Evolutionary conservation across 2,797 vertebrate genomes (phyloP).

Genomic region (Cyclura pinguis): DNA sequence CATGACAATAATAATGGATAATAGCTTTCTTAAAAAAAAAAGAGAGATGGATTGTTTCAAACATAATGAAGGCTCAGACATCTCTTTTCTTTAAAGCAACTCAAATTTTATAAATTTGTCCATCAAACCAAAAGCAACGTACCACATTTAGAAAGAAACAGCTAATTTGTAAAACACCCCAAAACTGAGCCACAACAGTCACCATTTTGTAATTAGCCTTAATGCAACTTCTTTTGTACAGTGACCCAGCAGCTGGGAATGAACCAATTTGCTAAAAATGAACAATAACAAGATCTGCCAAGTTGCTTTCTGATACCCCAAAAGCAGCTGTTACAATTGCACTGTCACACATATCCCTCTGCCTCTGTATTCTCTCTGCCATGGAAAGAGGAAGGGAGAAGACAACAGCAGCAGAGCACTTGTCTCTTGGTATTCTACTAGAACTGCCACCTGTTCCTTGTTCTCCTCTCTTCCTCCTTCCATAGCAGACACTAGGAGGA

Average conservation of each 20-base stretch:
- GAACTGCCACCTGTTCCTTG: no score
- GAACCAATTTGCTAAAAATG: accelerated
- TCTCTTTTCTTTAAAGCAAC: slow-evolving; percentile 58
- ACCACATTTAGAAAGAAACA: slow-evolving; percentile 39
- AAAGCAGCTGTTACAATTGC: no score
- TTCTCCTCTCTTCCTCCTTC: no score
- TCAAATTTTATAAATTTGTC: slow-evolving; percentile 64
- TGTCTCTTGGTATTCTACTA: no score
- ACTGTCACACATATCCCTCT: no score
- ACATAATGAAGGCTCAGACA: slow-evolving; percentile 74
- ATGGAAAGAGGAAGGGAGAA: no score
- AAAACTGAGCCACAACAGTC: slow-evolving; percentile 16
- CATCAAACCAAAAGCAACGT: slow-evolving; percentile 39
- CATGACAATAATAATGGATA: slow-evolving; percentile 77
- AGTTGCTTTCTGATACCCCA: not conserved
- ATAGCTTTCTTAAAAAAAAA: slow-evolving; percentile 68
- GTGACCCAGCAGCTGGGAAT: not conserved
- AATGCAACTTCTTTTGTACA: not conserved
- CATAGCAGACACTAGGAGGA: no score
- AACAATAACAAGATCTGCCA: not conserved
- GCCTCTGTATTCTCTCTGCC: no score
- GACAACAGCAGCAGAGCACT: no score
- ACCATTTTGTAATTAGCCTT: not conserved
- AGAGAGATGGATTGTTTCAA: slow-evolving; percentile 74
- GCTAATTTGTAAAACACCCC: not conserved